Percentiles rank a stretch among this genome's conserved stretches.
phyloP scores from a whole-genome alignment of 1,140 invertebrate species.

The Neodiprion pinetum region DNA sequence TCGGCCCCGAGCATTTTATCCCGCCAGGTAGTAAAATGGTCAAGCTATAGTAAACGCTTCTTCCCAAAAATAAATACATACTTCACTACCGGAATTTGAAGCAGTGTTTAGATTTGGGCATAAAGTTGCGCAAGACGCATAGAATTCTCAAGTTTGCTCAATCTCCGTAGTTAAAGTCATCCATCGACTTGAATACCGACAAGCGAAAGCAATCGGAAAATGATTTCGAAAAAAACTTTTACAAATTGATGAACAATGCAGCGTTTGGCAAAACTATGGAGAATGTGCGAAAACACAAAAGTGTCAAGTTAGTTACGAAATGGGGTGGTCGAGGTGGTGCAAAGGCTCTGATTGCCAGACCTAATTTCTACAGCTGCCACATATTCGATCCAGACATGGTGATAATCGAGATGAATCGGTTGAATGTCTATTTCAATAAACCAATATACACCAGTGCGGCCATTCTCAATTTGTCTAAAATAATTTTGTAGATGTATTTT shows the following conservation, averaged over 20 bases:
- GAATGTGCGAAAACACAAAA: constrained; percentile 45
- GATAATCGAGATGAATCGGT: constrained; percentile 38
- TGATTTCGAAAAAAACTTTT: constrained; percentile 63
- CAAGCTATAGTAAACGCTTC: constrained; percentile 50
- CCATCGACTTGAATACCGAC: constrained; percentile 57
- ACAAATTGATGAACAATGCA: constrained; percentile 61
- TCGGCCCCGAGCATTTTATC: constrained; percentile 50
- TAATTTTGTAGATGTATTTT: too few species aligned
- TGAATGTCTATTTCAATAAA: constrained; percentile 29
- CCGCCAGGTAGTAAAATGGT: constrained; percentile 33
- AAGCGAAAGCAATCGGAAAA: constrained; percentile 41
- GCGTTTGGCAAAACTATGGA: constrained; percentile 52
- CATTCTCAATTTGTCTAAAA: too few species aligned
- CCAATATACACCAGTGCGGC: constrained; percentile 27
- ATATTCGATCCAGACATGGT: constrained; percentile 52
- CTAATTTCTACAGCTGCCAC: constrained; percentile 48
- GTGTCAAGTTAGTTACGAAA: constrained; percentile 49
- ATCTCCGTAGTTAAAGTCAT: constrained; percentile 54
- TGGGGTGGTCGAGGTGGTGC: constrained; percentile 47
- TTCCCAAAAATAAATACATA: constrained; percentile 57
- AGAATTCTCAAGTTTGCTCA: constrained; percentile 57
- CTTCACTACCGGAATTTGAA: constrained; percentile 62
- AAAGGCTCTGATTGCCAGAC: constrained; percentile 48
- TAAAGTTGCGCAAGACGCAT: constrained; percentile 61
- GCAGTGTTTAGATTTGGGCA: constrained; percentile 57